Base-by-base conservation (phyloP, 2,888 invertebrate species). In the Andrena camellia region DNA sequence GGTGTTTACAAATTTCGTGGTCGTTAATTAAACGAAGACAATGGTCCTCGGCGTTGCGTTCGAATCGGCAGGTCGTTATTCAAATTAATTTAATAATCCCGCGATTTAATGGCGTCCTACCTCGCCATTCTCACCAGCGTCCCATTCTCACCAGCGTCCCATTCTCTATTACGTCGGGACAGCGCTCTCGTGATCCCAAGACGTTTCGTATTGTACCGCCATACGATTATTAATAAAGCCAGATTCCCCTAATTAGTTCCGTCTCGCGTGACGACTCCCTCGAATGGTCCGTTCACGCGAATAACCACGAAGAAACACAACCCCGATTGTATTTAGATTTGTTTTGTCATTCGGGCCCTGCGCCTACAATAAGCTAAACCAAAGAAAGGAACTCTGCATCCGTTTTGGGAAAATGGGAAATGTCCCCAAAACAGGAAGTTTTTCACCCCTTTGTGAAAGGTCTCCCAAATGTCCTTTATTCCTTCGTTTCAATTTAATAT, bases 31-130 rank as follows among this genome's bases (percentile, higher is more conserved):
- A 83, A 76, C 59, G 54, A 60, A 70, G 26, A 85, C 85, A 83
- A 85, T 82, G 73, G 33, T 50, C 6, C 52, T 31, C 6, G 5
- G 57, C 62, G 64, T 57, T 69, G 57, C 50, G 66, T 70, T 59
- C 66, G 62, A 82, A 80, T 80, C 70, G 80, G 69, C 59, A 75
- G 75, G 26, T 67, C 78, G 67, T 86, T 81, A 77, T 77, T 85
- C 83, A 75, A 78, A 73, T 76, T 81, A 76, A 81, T 86, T 86
- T 78, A 86, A 85, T 78, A 83, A 85, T 74, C 73, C 71, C 57
- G 31, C 69, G 62, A 83, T 83, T 83, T 75, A 71, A 71, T 60
- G 62, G 57, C 35, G 60, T 29, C 26, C 26, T 26, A 23, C 23
- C 13, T 26, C 57, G 10, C 10, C 26, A 26, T 57, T 57, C 57